These are phyloP conservation scores for Girardinichthys multiradiatus DNA, from an alignment of 2,113 vertebrate genomes.

Conservation along the genomic window DNA sequence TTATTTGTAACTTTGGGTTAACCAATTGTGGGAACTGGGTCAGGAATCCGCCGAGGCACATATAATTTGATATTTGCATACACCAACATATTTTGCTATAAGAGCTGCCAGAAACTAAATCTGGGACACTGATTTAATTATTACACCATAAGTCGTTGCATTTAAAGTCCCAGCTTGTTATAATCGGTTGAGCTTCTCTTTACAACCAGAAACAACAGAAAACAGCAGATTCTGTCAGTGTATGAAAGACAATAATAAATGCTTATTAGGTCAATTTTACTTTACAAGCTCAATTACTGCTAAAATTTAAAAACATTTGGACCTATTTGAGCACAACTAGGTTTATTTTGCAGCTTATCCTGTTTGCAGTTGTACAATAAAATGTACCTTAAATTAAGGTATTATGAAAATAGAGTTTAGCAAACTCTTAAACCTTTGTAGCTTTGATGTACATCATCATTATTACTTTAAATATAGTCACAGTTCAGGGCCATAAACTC, in stretches of 20 bases:
- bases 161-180: conserved; percentile 29
- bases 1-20: conserved; percentile 49
- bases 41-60: conserved; percentile 68
- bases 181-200: conserved; percentile 5
- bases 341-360: neutral
- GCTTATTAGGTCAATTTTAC: conserved; percentile 1
- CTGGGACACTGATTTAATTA: conserved; percentile 67
- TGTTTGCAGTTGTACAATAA: neutral
- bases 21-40: conserved; percentile 68
- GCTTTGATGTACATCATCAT: neutral
- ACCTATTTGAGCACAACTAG: neutral
- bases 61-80: conserved; percentile 66
- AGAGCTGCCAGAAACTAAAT: conserved; percentile 58
- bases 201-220: conserved; percentile 16
- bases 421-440: neutral
- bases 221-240: conserved; percentile 2
- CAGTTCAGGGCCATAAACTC: neutral
- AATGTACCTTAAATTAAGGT: neutral
- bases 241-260: conserved; percentile 9
- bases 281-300: neutral
- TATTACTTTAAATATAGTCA: neutral
- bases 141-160: conserved; percentile 34
- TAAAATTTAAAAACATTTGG: too few species aligned
- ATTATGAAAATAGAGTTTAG: too few species aligned
- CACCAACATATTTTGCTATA: conserved; percentile 65